phyloP scores from a whole-genome alignment of 2,113 vertebrate genomes.

The Marmota flaviventris region DNA sequence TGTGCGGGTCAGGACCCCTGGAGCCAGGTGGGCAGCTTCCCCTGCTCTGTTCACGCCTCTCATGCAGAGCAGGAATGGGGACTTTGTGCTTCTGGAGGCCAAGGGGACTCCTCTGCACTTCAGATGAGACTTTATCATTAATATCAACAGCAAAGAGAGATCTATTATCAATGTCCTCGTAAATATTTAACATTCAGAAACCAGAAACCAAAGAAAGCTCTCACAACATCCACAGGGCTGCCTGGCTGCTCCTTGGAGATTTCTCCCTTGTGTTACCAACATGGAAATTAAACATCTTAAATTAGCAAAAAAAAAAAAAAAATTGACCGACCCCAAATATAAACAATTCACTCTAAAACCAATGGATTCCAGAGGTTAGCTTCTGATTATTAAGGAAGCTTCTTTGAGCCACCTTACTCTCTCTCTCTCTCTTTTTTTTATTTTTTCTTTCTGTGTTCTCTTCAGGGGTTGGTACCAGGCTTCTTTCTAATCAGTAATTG shows the following conservation, averaged over 20 bases:
- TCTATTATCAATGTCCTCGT: slow-evolving; percentile 81
- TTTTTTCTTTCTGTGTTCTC: neutral
- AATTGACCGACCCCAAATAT: slow-evolving; percentile 67
- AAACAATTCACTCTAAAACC: slow-evolving; percentile 84
- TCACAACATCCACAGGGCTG: slow-evolving; percentile 24
- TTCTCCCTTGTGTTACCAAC: neutral
- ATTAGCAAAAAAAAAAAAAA: neutral
- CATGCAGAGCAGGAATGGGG: neutral
- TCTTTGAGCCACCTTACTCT: neutral
- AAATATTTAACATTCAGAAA: slow-evolving; percentile 74
- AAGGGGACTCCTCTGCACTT: neutral
- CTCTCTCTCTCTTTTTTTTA: neutral
- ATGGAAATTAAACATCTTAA: slow-evolving; percentile 78
- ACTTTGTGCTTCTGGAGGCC: neutral
- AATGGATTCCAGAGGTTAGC: slow-evolving; percentile 78
- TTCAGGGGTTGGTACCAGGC: slow-evolving; percentile 75
- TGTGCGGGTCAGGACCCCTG: too few species aligned
- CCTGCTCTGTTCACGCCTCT: fast-evolving
- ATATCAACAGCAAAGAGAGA: slow-evolving; percentile 49
- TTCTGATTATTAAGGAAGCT: slow-evolving; percentile 77
- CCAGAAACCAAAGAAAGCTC: slow-evolving; percentile 53
- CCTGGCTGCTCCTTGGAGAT: slow-evolving; percentile 68
- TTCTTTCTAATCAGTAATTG: slow-evolving; percentile 76
- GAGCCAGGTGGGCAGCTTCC: too few species aligned
- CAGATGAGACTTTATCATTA: neutral